Conservation (phyloP, 2,113 vertebrate species). For the Choloepus hoffmanni region DNA sequence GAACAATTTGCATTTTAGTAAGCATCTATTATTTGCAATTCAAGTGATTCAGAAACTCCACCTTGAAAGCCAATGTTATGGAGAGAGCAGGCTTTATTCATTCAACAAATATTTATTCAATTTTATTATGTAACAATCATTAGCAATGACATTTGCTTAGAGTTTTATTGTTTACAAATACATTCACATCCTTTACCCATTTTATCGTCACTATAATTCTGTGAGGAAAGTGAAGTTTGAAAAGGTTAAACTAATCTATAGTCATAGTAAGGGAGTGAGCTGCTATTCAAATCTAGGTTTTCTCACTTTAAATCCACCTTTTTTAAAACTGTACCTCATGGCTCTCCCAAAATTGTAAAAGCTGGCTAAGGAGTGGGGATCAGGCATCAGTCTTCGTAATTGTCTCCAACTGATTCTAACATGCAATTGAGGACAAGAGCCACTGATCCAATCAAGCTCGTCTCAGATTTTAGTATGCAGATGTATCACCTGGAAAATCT, state of each 20-base stretch:
- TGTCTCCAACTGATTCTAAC: background rate
- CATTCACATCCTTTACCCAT: background rate
- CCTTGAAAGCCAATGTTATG: constrained; percentile 2
- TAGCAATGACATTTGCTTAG: background rate
- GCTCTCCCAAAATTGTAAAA: background rate
- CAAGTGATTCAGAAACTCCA: background rate
- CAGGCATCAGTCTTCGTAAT: background rate
- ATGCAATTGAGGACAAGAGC: background rate
- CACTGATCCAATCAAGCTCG: background rate
- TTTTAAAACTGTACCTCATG: background rate
- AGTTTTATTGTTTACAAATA: constrained; percentile 42
- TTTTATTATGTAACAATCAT: background rate
- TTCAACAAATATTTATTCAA: constrained; percentile 4
- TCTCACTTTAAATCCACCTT: background rate
- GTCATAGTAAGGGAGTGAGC: background rate
- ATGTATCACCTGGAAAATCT: background rate
- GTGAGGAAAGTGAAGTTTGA: constrained; percentile 36
- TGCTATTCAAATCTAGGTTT: background rate
- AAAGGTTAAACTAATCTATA: background rate
- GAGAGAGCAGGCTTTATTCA: background rate
- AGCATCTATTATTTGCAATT: background rate
- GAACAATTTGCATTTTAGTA: constrained; percentile 25
- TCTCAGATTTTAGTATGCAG: background rate
- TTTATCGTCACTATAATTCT: background rate
- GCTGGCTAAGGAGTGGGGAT: background rate